These are phyloP conservation scores for Cyclophora albipunctata DNA, from an alignment of 2,888 invertebrate species.

Conservation along the genomic window DNA sequence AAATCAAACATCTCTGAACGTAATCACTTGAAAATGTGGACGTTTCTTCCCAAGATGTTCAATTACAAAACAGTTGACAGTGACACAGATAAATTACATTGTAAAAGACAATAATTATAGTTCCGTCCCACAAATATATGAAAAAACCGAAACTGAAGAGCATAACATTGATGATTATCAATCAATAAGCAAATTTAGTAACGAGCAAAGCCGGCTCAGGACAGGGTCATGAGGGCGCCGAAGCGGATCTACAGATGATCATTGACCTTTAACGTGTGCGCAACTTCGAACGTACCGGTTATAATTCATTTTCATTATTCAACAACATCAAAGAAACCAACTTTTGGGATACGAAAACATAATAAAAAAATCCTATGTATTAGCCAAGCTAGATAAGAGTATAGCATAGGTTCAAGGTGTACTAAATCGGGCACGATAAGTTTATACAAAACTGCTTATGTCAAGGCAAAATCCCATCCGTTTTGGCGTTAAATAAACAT, in stretches of 20 bases:
- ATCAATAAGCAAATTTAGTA: conserved; percentile 57
- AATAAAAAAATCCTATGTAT: not conserved
- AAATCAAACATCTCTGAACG: too few relatives aligned
- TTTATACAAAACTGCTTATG: too few relatives aligned
- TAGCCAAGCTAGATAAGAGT: not conserved
- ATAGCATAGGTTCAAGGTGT: not conserved
- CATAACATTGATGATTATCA: conserved; percentile 28
- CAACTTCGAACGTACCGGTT: conserved; percentile 60
- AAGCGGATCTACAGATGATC: conserved; percentile 74
- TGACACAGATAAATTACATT: too few relatives aligned
- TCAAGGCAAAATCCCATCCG: too few relatives aligned
- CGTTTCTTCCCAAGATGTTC: too few relatives aligned
- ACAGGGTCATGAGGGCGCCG: conserved; percentile 71
- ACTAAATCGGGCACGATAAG: not conserved
- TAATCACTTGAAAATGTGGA: too few relatives aligned
- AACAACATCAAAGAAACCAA: conserved; percentile 34
- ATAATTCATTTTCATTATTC: conserved; percentile 52
- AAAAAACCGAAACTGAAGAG: conserved; percentile 8
- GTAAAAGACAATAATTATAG: too few relatives aligned
- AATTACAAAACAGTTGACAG: too few relatives aligned
- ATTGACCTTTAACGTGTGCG: conserved; percentile 71
- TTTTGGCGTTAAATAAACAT: too few relatives aligned
- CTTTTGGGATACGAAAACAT: conserved; percentile 11
- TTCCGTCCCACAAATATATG: conserved; percentile 8
- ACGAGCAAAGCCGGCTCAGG: conserved; percentile 49